Evolutionary conservation across 2,797 vertebrate species (phyloP), one percentile per base, ranked within the genome.

Genomic region (Iguana delicatissima): DNA sequence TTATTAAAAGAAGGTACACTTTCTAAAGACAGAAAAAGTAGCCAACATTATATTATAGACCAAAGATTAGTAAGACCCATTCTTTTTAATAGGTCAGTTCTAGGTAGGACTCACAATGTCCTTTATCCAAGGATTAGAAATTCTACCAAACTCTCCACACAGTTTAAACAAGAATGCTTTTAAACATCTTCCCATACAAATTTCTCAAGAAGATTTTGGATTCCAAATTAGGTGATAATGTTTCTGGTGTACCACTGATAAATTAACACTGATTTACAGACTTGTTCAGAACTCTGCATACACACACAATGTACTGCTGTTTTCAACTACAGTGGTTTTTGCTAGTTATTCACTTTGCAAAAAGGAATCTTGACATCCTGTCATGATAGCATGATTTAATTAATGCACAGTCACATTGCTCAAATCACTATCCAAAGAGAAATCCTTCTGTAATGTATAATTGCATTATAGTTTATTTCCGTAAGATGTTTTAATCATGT

Each of bases 1-100:
- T 95, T 86, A 92, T 86, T 94, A 77, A 96, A 91, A 94, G 74
- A 93, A 94, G 89, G 91, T 87, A 94, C 91, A 96, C 57, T 89
- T 89, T 93, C 91, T 93, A 83, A 67, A 80, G 81, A 94, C 73
- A 80, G 91, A 57, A 90, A 94, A 83, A 14, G 72, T 93, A 93
- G 62, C 88, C 64, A 89, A 87, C 91, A 77, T 67, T 74, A 12
- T 32, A 8, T 83, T 69, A 64, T 42, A 85, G 6, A 64, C 26
- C 4, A 69, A 67, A 35, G 22, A 24, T 38, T 77, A 77, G 9
- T 1, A 26, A 50, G 6, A 6, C 24, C 3, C 24, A 50, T 50
- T 79, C 20, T 3, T 79, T 79, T 42, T 10, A 79, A 50, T 26
- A 42, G 42, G 22, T 79, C 77, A 26, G 0, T 12, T 79, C 2